A percentile compares a stretch with the other conserved stretches of the same genome.
phyloP scores from a whole-genome alignment of 2,888 invertebrate genomes.

The Asteroscopus sphinx region DNA sequence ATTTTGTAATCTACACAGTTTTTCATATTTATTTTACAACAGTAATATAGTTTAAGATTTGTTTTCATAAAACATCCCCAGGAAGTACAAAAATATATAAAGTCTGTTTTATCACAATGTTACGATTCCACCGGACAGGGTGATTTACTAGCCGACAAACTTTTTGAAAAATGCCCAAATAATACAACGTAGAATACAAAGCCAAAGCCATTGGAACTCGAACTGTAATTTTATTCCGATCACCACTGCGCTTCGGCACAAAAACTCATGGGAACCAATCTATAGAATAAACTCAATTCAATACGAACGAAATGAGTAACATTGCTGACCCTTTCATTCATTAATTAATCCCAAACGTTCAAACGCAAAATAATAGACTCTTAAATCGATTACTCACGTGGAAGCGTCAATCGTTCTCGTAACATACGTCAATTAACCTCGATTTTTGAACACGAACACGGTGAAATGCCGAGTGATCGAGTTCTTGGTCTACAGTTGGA shows the following conservation, averaged over 20 bases:
- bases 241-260: slow-evolving; percentile 53
- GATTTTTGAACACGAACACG: slow-evolving; percentile 57
- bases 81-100: no score
- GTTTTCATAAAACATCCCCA: no score
- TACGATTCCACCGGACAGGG: no score
- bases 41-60: no score
- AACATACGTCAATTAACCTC: slow-evolving; percentile 76
- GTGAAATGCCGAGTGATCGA: slow-evolving; percentile 59
- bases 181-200: not conserved
- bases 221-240: slow-evolving; percentile 52
- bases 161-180: no score
- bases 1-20: no score
- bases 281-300: slow-evolving; percentile 77
- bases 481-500: slow-evolving; percentile 49
- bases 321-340: slow-evolving; percentile 81
- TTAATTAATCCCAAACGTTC: slow-evolving; percentile 84
- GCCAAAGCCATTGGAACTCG: not conserved
- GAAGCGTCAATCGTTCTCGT: slow-evolving; percentile 76
- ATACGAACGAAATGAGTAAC: slow-evolving; percentile 80
- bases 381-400: slow-evolving; percentile 80
- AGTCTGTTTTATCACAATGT: no score
- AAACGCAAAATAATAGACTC: slow-evolving; percentile 82
- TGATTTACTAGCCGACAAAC: no score
- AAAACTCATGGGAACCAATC: slow-evolving; percentile 62
- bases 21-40: no score